These are phyloP conservation scores for Patella depressa DNA, from an alignment of 2,888 invertebrate species.

Conservation along the genomic window DNA sequence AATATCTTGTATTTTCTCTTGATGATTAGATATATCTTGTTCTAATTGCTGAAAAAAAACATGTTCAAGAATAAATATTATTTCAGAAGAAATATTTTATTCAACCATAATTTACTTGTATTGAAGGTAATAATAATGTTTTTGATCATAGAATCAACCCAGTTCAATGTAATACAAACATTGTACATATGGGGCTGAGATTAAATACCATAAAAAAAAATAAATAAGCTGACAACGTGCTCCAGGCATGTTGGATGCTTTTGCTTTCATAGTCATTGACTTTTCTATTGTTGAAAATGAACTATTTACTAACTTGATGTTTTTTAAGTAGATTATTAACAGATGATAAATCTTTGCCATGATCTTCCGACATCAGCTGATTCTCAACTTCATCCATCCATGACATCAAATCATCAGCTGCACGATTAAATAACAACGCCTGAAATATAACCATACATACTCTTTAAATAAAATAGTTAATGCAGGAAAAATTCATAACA, in stretches of 20 bases:
- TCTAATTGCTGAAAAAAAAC: constrained; percentile 77
- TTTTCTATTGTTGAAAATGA: too few species aligned
- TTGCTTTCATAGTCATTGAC: too few species aligned
- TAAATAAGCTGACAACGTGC: background rate
- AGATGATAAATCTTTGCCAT: constrained; percentile 89
- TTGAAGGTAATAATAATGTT: too few species aligned
- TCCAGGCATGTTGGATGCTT: too few species aligned
- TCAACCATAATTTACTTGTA: too few species aligned
- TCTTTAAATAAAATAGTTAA: too few species aligned
- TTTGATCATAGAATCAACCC: too few species aligned
- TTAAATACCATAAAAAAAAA: too few species aligned
- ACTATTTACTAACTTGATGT: constrained; percentile 69
- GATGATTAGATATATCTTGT: constrained; percentile 86
- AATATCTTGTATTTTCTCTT: constrained; percentile 80
- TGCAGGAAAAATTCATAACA: too few species aligned
- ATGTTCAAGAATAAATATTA: background rate
- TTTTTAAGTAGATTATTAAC: constrained; percentile 82
- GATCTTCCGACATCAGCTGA: constrained; percentile 82
- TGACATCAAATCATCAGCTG: constrained; percentile 90
- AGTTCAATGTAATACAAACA: too few species aligned
- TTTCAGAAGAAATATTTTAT: too few species aligned
- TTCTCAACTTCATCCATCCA: constrained; percentile 93
- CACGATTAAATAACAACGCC: constrained; percentile 88
- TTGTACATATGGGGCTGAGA: too few species aligned
- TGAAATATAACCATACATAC: constrained; percentile 64